A percentile compares a stretch with the other conserved stretches of the same genome.
Evolutionary conservation across 35 echinoderm and acorn worm species (phyloP).

Genomic region (Heliocidaris tuberculata): DNA sequence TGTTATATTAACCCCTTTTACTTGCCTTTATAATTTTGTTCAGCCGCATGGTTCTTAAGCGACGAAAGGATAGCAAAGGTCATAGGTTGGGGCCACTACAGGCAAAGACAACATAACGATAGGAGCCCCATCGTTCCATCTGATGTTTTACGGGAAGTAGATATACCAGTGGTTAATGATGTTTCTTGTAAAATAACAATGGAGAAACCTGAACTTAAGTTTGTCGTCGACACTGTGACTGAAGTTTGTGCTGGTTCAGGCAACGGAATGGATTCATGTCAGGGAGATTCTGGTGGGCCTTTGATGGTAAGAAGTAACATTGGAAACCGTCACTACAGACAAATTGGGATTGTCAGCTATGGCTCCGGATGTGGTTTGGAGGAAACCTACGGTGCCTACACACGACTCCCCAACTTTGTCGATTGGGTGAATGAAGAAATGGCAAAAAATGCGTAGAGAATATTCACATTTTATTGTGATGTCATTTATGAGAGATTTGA

Average conservation of each 20-base stretch:
- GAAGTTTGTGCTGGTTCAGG: background rate
- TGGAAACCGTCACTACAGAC: background rate
- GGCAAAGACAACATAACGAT: background rate
- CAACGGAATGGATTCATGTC: background rate
- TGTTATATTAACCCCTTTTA: background rate
- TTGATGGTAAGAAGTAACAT: background rate
- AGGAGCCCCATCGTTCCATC: background rate
- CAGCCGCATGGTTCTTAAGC: background rate
- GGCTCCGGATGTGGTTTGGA: background rate
- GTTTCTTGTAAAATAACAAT: background rate
- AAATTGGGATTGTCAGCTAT: slow-evolving; percentile 6
- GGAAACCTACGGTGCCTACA: background rate
- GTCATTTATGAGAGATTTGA: no score
- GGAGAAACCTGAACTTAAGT: background rate
- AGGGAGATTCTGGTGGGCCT: background rate
- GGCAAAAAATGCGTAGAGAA: background rate
- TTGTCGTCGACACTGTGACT: background rate
- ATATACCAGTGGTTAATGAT: background rate
- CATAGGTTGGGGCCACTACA: background rate
- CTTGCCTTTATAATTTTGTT: background rate
- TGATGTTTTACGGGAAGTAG: background rate
- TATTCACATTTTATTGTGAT: no score
- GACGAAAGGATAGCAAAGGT: background rate
- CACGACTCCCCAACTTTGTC: background rate
- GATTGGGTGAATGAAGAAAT: background rate